phyloP scores from a whole-genome alignment of 2,113 vertebrate species.

The Marcusenius ussheri region DNA sequence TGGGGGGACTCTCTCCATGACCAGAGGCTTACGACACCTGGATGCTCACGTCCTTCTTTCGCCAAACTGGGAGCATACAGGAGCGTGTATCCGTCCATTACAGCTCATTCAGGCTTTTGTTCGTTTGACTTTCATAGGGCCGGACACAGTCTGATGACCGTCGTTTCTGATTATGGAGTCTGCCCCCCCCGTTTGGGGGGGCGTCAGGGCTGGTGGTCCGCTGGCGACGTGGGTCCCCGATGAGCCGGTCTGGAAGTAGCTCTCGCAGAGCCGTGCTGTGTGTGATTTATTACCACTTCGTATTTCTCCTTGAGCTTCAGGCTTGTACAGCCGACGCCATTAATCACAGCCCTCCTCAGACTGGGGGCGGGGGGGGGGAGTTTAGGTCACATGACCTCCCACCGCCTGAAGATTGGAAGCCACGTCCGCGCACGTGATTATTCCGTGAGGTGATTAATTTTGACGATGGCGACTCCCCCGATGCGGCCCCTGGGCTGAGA shows the following conservation, averaged over 20 bases:
- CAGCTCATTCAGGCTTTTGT: background rate
- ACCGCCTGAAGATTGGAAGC: background rate
- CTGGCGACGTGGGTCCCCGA: background rate
- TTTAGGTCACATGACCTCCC: background rate
- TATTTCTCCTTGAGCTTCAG: background rate
- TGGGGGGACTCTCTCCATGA: background rate
- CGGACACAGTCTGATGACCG: constrained; percentile 30
- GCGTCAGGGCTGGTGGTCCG: background rate
- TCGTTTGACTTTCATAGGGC: background rate
- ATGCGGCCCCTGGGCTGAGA: background rate
- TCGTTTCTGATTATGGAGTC: background rate
- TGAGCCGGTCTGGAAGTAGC: background rate
- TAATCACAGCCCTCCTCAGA: background rate
- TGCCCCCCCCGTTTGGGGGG: constrained; percentile 21
- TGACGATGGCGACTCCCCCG: background rate
- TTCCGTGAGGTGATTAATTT: background rate
- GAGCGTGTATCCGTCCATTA: background rate
- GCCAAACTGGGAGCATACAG: background rate
- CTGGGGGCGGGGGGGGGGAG: background rate
- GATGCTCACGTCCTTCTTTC: background rate
- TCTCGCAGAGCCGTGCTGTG: background rate
- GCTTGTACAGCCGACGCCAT: background rate
- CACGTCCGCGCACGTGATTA: background rate
- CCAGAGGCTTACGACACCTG: background rate
- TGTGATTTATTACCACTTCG: background rate